These are phyloP conservation scores for Nomada ruficornis DNA, from an alignment of 2,888 invertebrate genomes.

Conservation along the genomic window DNA sequence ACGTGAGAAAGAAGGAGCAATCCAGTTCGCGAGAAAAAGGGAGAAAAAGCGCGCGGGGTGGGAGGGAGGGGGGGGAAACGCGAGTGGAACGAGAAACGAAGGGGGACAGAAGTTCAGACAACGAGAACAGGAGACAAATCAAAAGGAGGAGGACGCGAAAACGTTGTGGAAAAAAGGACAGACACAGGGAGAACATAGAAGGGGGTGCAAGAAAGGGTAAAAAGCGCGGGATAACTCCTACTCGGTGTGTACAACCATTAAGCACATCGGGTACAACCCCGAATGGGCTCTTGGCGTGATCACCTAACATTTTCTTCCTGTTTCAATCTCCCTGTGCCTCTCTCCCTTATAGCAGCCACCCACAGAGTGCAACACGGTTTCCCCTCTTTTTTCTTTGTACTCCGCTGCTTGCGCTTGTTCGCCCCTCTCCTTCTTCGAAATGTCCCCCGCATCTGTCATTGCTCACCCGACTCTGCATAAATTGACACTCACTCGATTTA, in stretches of 20 bases:
- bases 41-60: background rate
- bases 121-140: slow-evolving; percentile 24
- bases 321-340: slow-evolving; percentile 35
- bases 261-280: slow-evolving; percentile 71
- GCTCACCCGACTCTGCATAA: slow-evolving; percentile 58
- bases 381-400: slow-evolving; percentile 28
- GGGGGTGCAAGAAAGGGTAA: slow-evolving; percentile 58
- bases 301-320: slow-evolving; percentile 66
- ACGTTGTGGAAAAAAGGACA: slow-evolving; percentile 21
- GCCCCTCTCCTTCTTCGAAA: slow-evolving; percentile 38
- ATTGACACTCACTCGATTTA: slow-evolving; percentile 63
- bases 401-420: slow-evolving; percentile 38
- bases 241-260: slow-evolving; percentile 72
- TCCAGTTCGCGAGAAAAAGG: background rate
- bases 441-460: slow-evolving; percentile 50
- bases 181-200: slow-evolving; percentile 31
- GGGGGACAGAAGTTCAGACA: slow-evolving; percentile 5
- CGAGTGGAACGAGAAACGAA: background rate
- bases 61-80: background rate
- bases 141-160: slow-evolving; percentile 30
- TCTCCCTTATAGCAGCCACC: slow-evolving; percentile 22
- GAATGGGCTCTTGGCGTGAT: slow-evolving; percentile 71
- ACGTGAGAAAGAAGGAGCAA: slow-evolving; percentile 4
- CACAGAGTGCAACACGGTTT: slow-evolving; percentile 39
- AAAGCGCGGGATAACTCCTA: slow-evolving; percentile 71